Conservation (phyloP, 64 coral and sea anemone species). For the Montipora cactus region DNA sequence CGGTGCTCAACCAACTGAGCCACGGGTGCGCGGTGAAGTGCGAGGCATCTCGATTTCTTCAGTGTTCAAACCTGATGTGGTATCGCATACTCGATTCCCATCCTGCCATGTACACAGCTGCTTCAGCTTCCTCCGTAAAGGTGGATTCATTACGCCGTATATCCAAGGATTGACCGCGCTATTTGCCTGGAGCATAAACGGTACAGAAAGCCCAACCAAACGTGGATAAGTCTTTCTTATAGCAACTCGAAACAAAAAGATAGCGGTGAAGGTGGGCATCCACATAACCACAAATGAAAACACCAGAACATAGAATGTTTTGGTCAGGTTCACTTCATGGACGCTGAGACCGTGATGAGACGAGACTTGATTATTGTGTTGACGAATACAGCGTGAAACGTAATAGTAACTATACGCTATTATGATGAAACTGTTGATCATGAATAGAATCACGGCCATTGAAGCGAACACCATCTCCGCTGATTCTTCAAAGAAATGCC, state of each 20-base stretch:
- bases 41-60: background rate
- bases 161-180: constrained; percentile 27
- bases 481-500: background rate
- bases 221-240: background rate
- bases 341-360: constrained; percentile 1
- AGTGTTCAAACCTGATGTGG: background rate
- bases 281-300: constrained; percentile 5
- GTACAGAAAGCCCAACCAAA: background rate
- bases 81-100: background rate
- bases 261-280: background rate
- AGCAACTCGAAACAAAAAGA: background rate
- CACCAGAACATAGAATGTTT: constrained; percentile 12
- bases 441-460: background rate
- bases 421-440: background rate
- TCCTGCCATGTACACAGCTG: background rate
- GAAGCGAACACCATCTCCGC: background rate
- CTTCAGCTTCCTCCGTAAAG: background rate
- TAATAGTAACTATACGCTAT: background rate
- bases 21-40: too few relatives aligned
- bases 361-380: background rate
- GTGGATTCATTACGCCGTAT: background rate
- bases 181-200: background rate
- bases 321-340: constrained; percentile 1
- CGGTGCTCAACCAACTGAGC: too few relatives aligned
- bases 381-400: background rate